A percentile compares a stretch with the other conserved stretches of the same genome.
Conservation (phyloP, 2,888 invertebrate genomes). For the Agrilus mali region DNA sequence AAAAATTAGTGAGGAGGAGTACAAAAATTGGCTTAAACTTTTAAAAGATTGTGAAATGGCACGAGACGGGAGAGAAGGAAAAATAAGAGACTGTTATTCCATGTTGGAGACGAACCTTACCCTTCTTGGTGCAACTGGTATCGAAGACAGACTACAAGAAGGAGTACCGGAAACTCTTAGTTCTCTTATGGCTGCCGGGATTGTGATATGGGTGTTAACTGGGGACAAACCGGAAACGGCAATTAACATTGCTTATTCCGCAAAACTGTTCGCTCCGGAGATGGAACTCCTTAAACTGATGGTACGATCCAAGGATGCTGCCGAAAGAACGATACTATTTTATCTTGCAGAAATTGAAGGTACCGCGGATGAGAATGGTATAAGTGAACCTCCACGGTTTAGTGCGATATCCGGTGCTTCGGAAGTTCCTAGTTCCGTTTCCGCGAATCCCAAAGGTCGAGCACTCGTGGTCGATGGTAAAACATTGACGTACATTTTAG, state of each 20-base stretch:
- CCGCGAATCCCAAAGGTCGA: conserved; percentile 24
- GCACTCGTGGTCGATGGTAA: conserved; percentile 91
- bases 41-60: conserved; percentile 60
- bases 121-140: conserved; percentile 80
- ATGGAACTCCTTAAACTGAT: conserved; percentile 71
- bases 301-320: conserved; percentile 66
- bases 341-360: conserved; percentile 49
- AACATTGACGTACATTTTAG: conserved; percentile 82
- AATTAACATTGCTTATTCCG: conserved; percentile 90
- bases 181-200: conserved; percentile 65
- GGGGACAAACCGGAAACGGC: conserved; percentile 97
- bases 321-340: conserved; percentile 54
- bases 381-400: conserved; percentile 8
- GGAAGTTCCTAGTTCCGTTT: conserved; percentile 1
- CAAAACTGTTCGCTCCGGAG: conserved; percentile 67
- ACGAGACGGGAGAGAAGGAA: conserved; percentile 39
- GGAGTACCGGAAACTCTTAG: conserved; percentile 85
- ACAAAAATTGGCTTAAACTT: conserved; percentile 60
- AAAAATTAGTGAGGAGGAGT: conserved; percentile 58
- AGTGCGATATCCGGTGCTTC: background rate
- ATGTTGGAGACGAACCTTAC: conserved; percentile 68
- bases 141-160: conserved; percentile 89
- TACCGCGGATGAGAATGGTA: conserved; percentile 17
- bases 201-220: conserved; percentile 81
- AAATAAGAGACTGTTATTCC: conserved; percentile 61